A percentile compares a stretch with the other conserved stretches of the same genome.
These are phyloP conservation scores for Lepidurus packardi DNA, from an alignment of 1,140 invertebrate species.

Conservation along the genomic window DNA sequence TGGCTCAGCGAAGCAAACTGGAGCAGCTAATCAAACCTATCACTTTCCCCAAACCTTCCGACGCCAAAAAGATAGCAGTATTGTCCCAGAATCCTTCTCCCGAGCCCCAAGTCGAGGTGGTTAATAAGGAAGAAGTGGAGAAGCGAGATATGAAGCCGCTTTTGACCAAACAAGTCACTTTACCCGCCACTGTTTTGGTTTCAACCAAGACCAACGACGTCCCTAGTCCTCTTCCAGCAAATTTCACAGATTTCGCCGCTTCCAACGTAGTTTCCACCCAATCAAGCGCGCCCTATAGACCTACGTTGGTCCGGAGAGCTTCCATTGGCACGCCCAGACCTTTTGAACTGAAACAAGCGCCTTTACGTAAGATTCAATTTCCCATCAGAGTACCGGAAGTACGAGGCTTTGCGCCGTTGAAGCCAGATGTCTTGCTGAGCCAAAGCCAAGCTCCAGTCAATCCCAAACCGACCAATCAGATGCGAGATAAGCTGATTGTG, in stretches of 20 bases:
- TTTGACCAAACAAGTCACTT: neutral
- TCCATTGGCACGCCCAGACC: conserved; percentile 27
- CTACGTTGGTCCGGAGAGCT: conserved; percentile 25
- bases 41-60: neutral
- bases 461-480: neutral
- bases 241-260: neutral
- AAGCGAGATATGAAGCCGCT: neutral
- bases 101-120: neutral
- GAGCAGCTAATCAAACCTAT: neutral
- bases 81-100: neutral
- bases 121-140: no score
- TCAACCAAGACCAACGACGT: neutral
- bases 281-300: conserved; percentile 8
- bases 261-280: neutral
- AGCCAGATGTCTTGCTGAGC: neutral
- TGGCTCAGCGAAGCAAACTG: neutral
- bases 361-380: conserved; percentile 19
- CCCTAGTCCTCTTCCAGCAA: conserved; percentile 7
- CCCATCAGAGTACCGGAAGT: conserved; percentile 34
- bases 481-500: conserved; percentile 32
- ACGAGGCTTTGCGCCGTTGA: conserved; percentile 30
- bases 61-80: neutral
- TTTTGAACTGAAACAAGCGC: conserved; percentile 26
- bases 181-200: neutral
- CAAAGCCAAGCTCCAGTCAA: conserved; percentile 3